phyloP scores from a whole-genome alignment of 2,113 vertebrate genomes.

The Trichomycterus rosablanca region DNA sequence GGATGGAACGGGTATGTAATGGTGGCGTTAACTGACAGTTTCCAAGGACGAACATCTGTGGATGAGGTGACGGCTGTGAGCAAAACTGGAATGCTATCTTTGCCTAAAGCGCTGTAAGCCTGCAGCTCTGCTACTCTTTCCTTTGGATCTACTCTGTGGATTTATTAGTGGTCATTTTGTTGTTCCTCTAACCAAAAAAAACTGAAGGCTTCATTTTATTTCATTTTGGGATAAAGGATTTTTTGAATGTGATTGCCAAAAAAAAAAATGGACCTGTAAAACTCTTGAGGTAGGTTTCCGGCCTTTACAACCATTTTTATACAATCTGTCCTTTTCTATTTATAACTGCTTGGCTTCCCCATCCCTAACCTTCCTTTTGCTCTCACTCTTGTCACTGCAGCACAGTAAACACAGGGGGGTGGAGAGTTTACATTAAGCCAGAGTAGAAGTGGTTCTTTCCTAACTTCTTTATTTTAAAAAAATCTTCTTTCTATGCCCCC shows the following conservation, averaged over 20 bases:
- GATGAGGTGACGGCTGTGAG: constrained; percentile 60
- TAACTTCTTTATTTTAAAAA: not conserved
- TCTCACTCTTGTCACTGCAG: constrained; percentile 37
- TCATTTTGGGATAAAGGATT: constrained; percentile 62
- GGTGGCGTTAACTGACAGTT: constrained; percentile 68
- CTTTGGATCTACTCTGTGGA: constrained; percentile 58
- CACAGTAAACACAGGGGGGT: constrained; percentile 53
- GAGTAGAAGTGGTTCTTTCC: constrained; percentile 64
- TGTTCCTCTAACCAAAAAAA: constrained; percentile 35
- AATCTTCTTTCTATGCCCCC: not conserved
- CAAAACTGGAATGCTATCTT: constrained; percentile 71
- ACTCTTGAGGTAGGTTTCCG: constrained; percentile 79
- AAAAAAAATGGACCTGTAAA: constrained; percentile 69
- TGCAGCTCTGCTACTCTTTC: constrained; percentile 34
- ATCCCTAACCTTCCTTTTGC: constrained; percentile 25
- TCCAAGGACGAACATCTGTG: constrained; percentile 80
- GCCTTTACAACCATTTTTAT: constrained; percentile 66
- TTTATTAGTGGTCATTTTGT: constrained; percentile 71
- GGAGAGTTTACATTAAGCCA: constrained; percentile 70
- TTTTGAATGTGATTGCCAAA: constrained; percentile 40
- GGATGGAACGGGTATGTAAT: constrained; percentile 62
- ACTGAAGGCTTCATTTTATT: constrained; percentile 53
- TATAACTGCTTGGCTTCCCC: constrained; percentile 44
- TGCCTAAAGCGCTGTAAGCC: constrained; percentile 59
- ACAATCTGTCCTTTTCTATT: constrained; percentile 52